Evolutionary conservation across 2,888 invertebrate genomes (phyloP).

Genomic region (Polydesmus complanatus): DNA sequence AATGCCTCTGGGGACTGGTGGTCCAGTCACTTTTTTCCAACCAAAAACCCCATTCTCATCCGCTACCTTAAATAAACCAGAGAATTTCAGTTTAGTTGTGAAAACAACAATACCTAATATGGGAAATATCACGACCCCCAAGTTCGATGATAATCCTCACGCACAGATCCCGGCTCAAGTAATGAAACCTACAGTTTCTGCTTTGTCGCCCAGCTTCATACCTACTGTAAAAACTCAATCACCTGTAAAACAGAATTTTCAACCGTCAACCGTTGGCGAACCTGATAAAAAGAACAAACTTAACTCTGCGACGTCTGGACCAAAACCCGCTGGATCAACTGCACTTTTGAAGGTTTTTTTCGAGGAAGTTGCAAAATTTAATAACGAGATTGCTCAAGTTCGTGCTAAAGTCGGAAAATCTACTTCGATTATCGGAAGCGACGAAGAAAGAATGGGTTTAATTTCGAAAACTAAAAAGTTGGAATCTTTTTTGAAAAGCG

Average conservation of each 20-base stretch:
- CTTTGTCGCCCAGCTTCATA: background rate
- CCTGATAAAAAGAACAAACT: background rate
- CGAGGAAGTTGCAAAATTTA: background rate
- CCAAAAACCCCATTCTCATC: background rate
- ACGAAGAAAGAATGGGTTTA: background rate
- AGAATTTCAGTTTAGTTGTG: background rate
- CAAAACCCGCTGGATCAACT: conserved; percentile 35
- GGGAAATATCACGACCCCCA: background rate
- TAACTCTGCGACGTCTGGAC: conserved; percentile 22
- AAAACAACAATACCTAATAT: background rate
- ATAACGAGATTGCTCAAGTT: background rate
- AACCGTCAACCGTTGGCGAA: background rate
- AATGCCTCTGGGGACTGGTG: background rate
- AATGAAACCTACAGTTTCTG: background rate
- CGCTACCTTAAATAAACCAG: background rate
- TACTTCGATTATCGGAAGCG: background rate
- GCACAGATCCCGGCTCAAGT: background rate
- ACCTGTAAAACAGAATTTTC: background rate
- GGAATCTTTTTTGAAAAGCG: conserved; percentile 39
- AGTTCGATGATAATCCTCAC: background rate
- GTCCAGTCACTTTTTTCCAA: background rate
- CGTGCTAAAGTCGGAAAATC: background rate
- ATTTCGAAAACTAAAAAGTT: background rate
- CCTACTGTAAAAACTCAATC: background rate
- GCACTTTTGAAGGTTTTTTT: conserved; percentile 36